Evolutionary conservation across 2,113 vertebrate genomes (phyloP), one percentile per base, ranked within the genome.

Genomic region (Pleuronectes platessa): DNA sequence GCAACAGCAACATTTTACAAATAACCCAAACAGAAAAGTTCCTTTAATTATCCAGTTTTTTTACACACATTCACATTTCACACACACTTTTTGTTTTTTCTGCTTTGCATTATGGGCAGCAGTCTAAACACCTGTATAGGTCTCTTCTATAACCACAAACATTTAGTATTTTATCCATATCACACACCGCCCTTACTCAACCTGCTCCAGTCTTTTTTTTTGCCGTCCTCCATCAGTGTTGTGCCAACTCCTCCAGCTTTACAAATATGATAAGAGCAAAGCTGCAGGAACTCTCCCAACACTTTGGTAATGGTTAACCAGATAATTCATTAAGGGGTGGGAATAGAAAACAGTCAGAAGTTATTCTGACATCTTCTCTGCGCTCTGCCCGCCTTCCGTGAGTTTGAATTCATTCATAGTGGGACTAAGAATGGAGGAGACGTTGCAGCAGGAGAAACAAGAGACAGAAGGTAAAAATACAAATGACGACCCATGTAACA

Each of bases 211-310:
- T 71, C 37, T 64, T 45, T 42, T 81, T 58, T 65, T 23, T 27
- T n/a, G 6, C 62, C 4, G 23, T 23, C 77, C 40, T 70, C 65
- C 83, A 47, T 54, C 51, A 8, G 20, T n/a, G 51, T 74, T 61
- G 54, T 93, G 94, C 94, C 93, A 95, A 94, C 81, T 91, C 85
- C 90, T 89, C 91, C 94, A 90, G 92, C 94, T 94, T 94, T 89
- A 89, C 88, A 94, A 95, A 94, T 88, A 94, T 88, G 94, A 95
- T 95, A 95, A 95, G 93, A 80, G 81, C 73, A 67, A 63, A 82
- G 84, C 86, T 85, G 76, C 89, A 88, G 84, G 83, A 91, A 91
- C 91, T 90, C 91, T 87, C 73, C 82, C 89, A 84, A 83, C 82
- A 69, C 70, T 66, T 53, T 59, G 90, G 87, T 94, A 95, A 95